A percentile compares a stretch with the other conserved stretches of the same genome.
phyloP scores from a whole-genome alignment of 2,113 vertebrate species.

The Procavia capensis region DNA sequence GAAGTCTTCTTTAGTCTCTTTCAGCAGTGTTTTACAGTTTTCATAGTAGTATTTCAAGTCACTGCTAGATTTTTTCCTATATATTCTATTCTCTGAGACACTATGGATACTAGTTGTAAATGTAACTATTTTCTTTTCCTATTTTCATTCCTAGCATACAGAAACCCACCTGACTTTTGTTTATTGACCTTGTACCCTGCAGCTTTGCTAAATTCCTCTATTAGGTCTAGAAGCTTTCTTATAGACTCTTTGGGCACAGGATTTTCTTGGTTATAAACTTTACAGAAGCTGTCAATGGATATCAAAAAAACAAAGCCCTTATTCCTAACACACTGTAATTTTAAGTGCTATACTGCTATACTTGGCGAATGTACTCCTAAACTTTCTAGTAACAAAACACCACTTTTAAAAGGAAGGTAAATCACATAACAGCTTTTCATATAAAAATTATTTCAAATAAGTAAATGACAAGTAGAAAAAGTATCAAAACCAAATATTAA shows the following conservation, averaged over 20 bases:
- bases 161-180: no score
- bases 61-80: neutral
- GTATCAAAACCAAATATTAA: neutral
- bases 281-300: neutral
- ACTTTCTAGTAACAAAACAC: neutral
- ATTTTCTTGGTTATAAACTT: neutral
- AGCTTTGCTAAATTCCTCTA: neutral
- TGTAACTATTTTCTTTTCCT: neutral
- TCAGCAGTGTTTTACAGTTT: neutral
- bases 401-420: neutral
- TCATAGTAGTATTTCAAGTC: neutral
- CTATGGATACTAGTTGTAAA: no score
- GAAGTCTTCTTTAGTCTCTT: neutral
- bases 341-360: neutral
- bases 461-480: neutral
- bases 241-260: neutral
- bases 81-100: neutral
- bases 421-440: neutral
- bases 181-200: neutral
- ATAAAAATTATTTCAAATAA: slow-evolving; percentile 2
- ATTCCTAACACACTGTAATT: neutral
- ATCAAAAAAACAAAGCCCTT: neutral
- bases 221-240: neutral
- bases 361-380: neutral
- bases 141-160: neutral